phyloP scores from a whole-genome alignment of 2,113 vertebrate genomes.

The Lophotis ruficrista region DNA sequence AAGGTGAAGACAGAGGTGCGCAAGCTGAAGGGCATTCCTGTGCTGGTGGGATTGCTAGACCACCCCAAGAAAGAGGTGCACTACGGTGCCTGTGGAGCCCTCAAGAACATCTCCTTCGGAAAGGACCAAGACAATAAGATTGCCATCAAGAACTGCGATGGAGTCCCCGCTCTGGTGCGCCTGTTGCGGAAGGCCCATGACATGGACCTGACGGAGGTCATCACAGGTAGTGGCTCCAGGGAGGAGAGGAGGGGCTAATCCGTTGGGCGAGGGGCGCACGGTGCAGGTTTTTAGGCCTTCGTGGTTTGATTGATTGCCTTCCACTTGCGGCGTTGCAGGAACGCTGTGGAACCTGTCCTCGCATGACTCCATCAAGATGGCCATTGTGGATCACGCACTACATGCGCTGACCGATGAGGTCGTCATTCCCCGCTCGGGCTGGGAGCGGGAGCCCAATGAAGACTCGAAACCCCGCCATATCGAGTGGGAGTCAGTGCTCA shows the following conservation, averaged over 20 bases:
- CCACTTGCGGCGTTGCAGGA: constrained; percentile 62
- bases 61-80: constrained; percentile 94
- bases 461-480: constrained; percentile 91
- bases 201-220: constrained; percentile 91
- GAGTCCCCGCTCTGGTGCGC: constrained; percentile 87
- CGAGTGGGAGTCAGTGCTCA: constrained; percentile 93
- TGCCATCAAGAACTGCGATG: constrained; percentile 97
- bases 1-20: constrained; percentile 95
- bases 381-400: constrained; percentile 93
- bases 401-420: constrained; percentile 92
- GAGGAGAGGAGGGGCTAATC: neutral
- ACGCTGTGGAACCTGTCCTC: constrained; percentile 98
- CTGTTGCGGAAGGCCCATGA: constrained; percentile 89
- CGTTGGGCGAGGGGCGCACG: fast-evolving
- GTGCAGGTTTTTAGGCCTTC: neutral
- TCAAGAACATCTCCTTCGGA: constrained; percentile 96
- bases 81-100: constrained; percentile 90
- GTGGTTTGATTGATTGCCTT: neutral
- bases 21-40: constrained; percentile 91
- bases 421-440: constrained; percentile 90
- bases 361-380: constrained; percentile 96
- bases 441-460: constrained; percentile 88
- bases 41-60: constrained; percentile 92
- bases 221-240: constrained; percentile 83
- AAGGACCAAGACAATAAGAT: constrained; percentile 94